These are phyloP conservation scores for Pangasius larnaudii DNA, from an alignment of 2,797 vertebrate species.

Conservation along the genomic window DNA sequence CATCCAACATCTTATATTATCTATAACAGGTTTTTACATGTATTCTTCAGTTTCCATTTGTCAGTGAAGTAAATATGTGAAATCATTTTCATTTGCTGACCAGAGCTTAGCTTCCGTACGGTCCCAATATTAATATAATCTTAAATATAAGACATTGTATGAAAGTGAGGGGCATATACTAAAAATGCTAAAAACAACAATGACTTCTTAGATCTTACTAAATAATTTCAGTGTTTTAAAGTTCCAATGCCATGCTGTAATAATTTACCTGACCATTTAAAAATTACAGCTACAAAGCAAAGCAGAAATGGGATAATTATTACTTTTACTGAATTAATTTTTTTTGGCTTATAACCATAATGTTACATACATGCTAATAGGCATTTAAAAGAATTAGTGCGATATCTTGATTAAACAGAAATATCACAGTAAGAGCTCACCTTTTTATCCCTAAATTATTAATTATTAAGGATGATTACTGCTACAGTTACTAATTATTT, in stretches of 20 bases:
- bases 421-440: not conserved
- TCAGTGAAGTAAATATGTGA: not conserved
- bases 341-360: not conserved
- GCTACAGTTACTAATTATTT: not conserved
- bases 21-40: not conserved
- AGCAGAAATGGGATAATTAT: not conserved
- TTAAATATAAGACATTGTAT: not conserved
- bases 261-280: not conserved
- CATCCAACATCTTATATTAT: not conserved
- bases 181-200: not conserved
- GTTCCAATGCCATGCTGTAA: not conserved
- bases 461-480: too few relatives aligned
- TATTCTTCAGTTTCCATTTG: not conserved
- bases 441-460: not conserved
- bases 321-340: not conserved
- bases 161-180: not conserved
- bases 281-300: not conserved
- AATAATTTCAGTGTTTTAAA: not conserved
- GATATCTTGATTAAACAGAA: not conserved
- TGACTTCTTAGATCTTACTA: not conserved
- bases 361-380: not conserved
- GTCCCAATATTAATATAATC: not conserved
- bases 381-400: not conserved
- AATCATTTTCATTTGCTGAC: not conserved
- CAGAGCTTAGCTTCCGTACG: not conserved